Percentiles rank a stretch among this genome's conserved stretches.
Evolutionary conservation across 2,888 invertebrate genomes (phyloP).

Genomic region (Parelbella ahira): DNA sequence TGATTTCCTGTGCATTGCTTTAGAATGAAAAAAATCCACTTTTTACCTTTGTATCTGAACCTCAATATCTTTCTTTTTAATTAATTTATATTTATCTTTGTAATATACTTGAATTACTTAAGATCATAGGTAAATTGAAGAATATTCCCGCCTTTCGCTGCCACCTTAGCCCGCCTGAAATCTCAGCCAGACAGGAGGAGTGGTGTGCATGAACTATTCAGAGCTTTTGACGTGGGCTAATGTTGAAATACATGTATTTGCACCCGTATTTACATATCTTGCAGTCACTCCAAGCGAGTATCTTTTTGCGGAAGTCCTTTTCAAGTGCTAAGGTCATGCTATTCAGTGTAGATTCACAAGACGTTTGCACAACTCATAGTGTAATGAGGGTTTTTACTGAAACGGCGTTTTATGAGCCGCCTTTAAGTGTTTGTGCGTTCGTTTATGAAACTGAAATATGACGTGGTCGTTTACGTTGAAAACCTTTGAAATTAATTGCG

Average conservation of each 20-base stretch:
- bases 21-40: too few species aligned
- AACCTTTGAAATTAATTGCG: too few species aligned
- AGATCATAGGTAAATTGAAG: too few species aligned
- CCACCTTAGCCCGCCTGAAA: too few species aligned
- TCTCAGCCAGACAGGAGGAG: conserved; percentile 32
- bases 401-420: conserved; percentile 4
- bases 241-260: conserved; percentile 19
- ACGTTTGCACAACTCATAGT: conserved; percentile 10
- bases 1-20: too few species aligned
- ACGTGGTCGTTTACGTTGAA: too few species aligned
- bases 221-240: conserved; percentile 22
- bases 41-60: too few species aligned
- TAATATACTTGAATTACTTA: too few species aligned
- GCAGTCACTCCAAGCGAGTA: conserved; percentile 17
- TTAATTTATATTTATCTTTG: too few species aligned
- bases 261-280: conserved; percentile 21
- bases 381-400: conserved; percentile 9
- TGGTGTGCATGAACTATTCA: conserved; percentile 33
- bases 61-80: too few species aligned
- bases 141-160: too few species aligned
- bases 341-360: conserved; percentile 10
- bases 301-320: conserved; percentile 19
- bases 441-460: too few species aligned
- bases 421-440: not conserved
- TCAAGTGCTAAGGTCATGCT: conserved; percentile 19